Evolutionary conservation across 2,888 invertebrate species (phyloP).

Genomic region (Gymnosoma rotundatum): DNA sequence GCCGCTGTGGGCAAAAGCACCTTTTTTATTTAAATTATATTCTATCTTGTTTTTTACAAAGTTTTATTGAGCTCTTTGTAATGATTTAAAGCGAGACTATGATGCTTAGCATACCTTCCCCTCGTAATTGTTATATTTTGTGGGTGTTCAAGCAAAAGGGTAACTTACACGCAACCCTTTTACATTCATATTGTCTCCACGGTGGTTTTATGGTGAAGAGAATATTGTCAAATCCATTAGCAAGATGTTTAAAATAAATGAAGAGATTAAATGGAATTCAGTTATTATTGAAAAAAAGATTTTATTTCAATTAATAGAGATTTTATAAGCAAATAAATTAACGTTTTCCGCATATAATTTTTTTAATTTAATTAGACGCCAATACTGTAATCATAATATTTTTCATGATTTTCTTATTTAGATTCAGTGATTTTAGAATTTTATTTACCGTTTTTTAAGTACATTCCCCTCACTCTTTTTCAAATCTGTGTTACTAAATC

Average conservation of each 20-base stretch:
- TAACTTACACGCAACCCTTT: slow-evolving; percentile 61
- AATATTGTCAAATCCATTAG: slow-evolving; percentile 72
- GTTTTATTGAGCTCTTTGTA: no score
- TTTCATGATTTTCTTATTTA: background rate
- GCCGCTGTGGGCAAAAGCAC: no score
- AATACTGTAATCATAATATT: background rate
- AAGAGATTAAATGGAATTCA: slow-evolving; percentile 64
- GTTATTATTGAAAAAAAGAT: slow-evolving; percentile 65
- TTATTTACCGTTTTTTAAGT: background rate
- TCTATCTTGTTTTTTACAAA: no score
- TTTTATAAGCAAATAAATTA: slow-evolving; percentile 55
- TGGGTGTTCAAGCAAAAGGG: slow-evolving; percentile 61
- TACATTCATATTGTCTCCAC: slow-evolving; percentile 47
- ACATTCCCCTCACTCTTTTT: background rate
- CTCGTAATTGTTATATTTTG: slow-evolving; percentile 20
- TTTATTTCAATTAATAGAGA: slow-evolving; percentile 63
- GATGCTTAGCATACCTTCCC: slow-evolving; percentile 12
- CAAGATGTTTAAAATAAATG: slow-evolving; percentile 65
- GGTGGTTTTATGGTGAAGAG: slow-evolving; percentile 66
- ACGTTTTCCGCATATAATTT: background rate
- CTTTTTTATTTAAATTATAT: no score
- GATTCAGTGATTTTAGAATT: background rate
- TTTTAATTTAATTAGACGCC: no score
- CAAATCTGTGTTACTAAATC: no score
- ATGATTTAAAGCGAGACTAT: no score